These are phyloP conservation scores for Hydropotes inermis DNA, from an alignment of 2,113 vertebrate species.

Conservation along the genomic window DNA sequence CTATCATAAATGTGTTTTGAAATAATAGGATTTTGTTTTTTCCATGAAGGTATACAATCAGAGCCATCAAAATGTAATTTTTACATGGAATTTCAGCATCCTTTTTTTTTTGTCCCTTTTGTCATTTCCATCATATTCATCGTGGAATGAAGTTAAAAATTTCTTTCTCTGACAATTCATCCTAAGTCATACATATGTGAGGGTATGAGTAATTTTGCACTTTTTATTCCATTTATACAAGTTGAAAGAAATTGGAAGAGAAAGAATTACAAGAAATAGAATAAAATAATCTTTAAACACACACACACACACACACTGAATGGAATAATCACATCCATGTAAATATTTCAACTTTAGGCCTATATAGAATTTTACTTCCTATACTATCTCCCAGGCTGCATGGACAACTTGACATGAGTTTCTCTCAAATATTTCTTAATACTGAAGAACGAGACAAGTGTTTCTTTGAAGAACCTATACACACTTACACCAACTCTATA, in stretches of 20 bases:
- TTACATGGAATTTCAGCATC: not conserved
- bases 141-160: not conserved
- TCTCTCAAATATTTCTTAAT: not conserved
- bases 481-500: not conserved
- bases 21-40: not conserved
- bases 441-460: not conserved
- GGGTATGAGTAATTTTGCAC: not conserved
- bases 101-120: not conserved
- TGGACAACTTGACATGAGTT: not conserved
- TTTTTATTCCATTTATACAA: not conserved
- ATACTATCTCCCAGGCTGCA: not conserved
- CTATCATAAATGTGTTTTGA: not conserved
- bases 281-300: not conserved
- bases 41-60: not conserved
- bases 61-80: not conserved
- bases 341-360: not conserved
- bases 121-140: not conserved
- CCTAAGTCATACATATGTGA: not conserved
- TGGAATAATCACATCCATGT: not conserved
- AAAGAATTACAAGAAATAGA: not conserved
- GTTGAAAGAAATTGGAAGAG: not conserved
- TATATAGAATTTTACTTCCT: not conserved
- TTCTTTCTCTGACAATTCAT: not conserved
- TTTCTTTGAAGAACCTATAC: not conserved
- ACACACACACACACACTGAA: not conserved